phyloP scores from a whole-genome alignment of 2,113 vertebrate genomes.

The Embiotoca jacksoni region DNA sequence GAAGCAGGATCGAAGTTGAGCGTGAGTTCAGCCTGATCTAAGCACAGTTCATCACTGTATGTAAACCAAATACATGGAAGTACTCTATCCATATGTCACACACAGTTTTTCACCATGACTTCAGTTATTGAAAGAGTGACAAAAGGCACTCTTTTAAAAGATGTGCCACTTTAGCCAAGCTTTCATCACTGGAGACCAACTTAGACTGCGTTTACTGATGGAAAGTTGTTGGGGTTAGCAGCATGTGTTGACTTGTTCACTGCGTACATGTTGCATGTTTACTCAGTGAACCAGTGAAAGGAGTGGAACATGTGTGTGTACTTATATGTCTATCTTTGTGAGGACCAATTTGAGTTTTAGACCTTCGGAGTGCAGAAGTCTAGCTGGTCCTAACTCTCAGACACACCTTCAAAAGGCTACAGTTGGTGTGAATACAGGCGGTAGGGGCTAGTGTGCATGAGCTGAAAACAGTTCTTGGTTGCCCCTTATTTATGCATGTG shows the following conservation, averaged over 20 bases:
- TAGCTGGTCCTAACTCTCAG: neutral
- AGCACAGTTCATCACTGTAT: neutral
- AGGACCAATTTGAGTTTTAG: neutral
- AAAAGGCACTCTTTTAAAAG: neutral
- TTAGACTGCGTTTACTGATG: constrained; percentile 34
- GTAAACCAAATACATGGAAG: neutral
- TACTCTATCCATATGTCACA: too few relatives aligned
- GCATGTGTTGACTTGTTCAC: constrained; percentile 45
- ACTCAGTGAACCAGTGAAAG: constrained; percentile 28
- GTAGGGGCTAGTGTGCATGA: too few relatives aligned
- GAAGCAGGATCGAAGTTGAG: neutral
- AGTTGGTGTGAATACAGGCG: too few relatives aligned
- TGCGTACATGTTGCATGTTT: constrained; percentile 31
- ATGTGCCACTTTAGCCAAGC: neutral
- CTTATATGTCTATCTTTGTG: neutral
- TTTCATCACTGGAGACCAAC: neutral
- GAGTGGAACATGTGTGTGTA: constrained; percentile 18
- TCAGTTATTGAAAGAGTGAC: too few relatives aligned
- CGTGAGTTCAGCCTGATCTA: neutral
- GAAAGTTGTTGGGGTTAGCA: constrained; percentile 13
- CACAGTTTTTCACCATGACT: too few relatives aligned
- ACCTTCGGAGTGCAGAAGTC: neutral
- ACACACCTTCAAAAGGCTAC: neutral
- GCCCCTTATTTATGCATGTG: neutral
- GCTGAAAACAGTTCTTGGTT: too few relatives aligned